phyloP scores from a whole-genome alignment of 2,888 invertebrate genomes.

The Seira ritae region DNA sequence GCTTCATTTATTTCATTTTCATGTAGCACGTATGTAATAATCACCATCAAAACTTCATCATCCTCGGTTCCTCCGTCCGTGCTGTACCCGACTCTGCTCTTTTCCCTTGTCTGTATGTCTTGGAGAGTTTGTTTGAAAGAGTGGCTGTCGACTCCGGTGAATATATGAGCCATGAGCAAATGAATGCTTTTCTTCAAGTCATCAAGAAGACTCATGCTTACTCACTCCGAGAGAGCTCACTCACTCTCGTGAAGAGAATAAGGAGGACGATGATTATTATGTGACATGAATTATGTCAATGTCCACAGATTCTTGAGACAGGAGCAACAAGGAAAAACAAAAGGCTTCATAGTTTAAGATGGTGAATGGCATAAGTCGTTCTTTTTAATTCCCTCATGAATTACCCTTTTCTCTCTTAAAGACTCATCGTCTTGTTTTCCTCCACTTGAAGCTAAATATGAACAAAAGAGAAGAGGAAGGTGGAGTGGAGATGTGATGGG shows the following conservation, averaged over 20 bases:
- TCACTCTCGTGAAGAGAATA: constrained; percentile 19
- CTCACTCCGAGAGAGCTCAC: constrained; percentile 15
- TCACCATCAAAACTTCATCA: no score
- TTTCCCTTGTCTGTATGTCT: no score
- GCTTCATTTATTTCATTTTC: no score
- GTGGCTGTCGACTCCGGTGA: not conserved
- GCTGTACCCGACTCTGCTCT: no score
- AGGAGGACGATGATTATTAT: constrained; percentile 55
- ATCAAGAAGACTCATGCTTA: constrained; percentile 28
- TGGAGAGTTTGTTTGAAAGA: no score
- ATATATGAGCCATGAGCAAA: constrained; percentile 33
- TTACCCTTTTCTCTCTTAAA: constrained; percentile 50
- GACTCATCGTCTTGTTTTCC: not conserved
- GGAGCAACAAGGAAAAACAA: constrained; percentile 33
- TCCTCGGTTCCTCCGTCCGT: no score
- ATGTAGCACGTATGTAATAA: no score
- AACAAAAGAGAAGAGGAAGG: constrained; percentile 17
- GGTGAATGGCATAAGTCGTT: constrained; percentile 44
- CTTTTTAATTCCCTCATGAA: constrained; percentile 65
- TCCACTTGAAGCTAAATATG: constrained; percentile 21
- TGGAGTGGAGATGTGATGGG: no score
- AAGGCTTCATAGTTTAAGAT: constrained; percentile 18
- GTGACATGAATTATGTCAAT: constrained; percentile 66
- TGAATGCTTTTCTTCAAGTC: constrained; percentile 43
- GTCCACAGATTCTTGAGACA: constrained; percentile 60